Base-by-base conservation (phyloP, 2,113 vertebrate species). In the Psammodynastes pulverulentus region DNA sequence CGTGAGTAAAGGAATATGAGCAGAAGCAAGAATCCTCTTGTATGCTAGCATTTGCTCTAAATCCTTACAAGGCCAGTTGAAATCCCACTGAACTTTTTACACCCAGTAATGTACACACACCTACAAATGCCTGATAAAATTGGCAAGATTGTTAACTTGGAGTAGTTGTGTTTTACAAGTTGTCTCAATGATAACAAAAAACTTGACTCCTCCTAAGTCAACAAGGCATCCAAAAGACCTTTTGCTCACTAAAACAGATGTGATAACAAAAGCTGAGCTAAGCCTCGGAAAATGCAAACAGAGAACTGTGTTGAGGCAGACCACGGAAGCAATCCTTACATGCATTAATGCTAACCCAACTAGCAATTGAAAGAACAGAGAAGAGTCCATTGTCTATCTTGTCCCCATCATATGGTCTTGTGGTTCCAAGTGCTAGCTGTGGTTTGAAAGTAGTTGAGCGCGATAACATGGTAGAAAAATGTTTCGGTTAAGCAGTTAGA, bases 101-200 rank as follows among this genome's bases (percentile, higher is more conserved):
- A 0, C 91, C 92, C 87, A 45, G 34, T 85, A 26, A 94, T 53
- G 48, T 89, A 94, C 0, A 9, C 93, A 45, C 72, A 93, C 43
- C 7, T 24, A 26, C 13, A 12, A 51, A 3, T 9, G 45, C 72
- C 94, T 15, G 92, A 86, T 91, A 67, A 94, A 94, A 54, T 24
- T 79, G 43, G 89, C 51, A 51, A 93, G 43, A 5, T 6, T 87
- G 43, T 72, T 87, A 52, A 29, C 17, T 34, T 48, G 90, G 21
- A 9, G 45, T 23, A 62, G 84, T 54, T 39, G 23, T 53, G 51
- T 88, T 91, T 91, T 51, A 87, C 53, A 91, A 49, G 67, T 72
- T 92, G 54, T 79, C 90, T 86, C 92, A 46, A 8, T 8, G 52
- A 48, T 51, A 94, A 67, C 45, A 93, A 93, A 93, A 95, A 95